Base-by-base conservation (phyloP, 2,113 vertebrate genomes). In the Catharus bicknelli region DNA sequence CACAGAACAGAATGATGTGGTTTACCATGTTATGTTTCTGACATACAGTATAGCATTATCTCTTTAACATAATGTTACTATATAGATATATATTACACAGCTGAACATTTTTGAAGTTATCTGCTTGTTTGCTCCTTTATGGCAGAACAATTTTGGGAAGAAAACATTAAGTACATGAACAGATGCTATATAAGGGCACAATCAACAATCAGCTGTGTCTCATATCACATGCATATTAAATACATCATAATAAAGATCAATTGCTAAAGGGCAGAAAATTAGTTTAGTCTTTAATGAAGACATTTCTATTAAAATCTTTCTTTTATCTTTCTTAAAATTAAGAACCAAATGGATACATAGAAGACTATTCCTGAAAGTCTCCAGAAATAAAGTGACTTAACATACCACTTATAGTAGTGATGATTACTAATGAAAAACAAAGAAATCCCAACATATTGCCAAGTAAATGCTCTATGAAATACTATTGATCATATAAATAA, bases 341-440 rank as follows among this genome's bases (percentile, higher is more conserved):
- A 79, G 34, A 86, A 86, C 2, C 2, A 90, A 54, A 75, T 55
- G 5, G 13, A 23, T 70, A 90, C 9, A 58, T 20, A 85, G 34
- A 69, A 84, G 20, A 34, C 19, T 59, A 11, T 57, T 94, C 43
- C 47, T 77, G 61, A 63, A 86, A 77, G 16, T 50, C 16, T 54
- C 38, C 16, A 88, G 38, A 43, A 83, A 90, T 82, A 92, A 95
- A 77, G 48, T 48, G 2, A 82, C 9, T 83, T 83, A 29, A 30
- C 30, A 23, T n/a, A 62, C 21, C 45, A 83, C 22, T 90, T 66
- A 68, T 0, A 29, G 10, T 20, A 48, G 6, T 23, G 36, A 5
- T 64, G 73, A 78, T 42, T 74, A 77, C 12, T 84, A 90, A 91
- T 22, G 21, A 79, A 90, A 88, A 90, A 7, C 38, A 94, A 81